phyloP scores from a whole-genome alignment of 2,113 vertebrate species.

The Muntiacus reevesi region DNA sequence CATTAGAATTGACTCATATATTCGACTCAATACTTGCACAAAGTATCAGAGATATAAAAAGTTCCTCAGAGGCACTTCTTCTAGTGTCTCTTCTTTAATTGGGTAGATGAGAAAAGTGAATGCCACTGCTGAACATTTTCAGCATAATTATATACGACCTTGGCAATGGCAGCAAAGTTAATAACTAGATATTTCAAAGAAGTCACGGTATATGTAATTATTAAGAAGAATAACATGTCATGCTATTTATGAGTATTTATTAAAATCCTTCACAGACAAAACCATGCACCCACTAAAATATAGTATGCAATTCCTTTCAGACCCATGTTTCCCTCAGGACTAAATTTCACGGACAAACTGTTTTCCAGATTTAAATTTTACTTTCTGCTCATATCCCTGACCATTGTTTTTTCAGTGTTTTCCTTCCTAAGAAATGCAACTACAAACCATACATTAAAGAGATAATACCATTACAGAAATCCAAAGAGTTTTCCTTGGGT shows the following conservation, averaged over 20 bases:
- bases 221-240: conserved; percentile 34
- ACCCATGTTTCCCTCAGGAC: not conserved
- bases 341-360: conserved; percentile 24
- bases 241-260: conserved; percentile 10
- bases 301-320: not conserved
- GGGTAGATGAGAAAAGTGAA: conserved; percentile 14
- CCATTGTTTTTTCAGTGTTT: not conserved
- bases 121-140: conserved; percentile 23
- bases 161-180: conserved; percentile 38
- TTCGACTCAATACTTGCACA: not conserved
- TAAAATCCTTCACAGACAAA: conserved; percentile 39
- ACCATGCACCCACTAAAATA: conserved; percentile 12
- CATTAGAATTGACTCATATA: not conserved
- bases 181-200: conserved; percentile 51
- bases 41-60: conserved; percentile 31
- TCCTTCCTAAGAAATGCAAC: not conserved
- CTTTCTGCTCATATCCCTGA: not conserved
- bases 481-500: not conserved
- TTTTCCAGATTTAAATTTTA: conserved; percentile 30
- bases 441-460: not conserved
- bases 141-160: conserved; percentile 55
- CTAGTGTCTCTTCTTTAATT: conserved; percentile 37
- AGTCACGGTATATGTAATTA: conserved; percentile 27
- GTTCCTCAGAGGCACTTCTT: not conserved
- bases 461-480: not conserved